A percentile compares a stretch with the other conserved stretches of the same genome.
Conservation (phyloP, 2,888 invertebrate genomes). For the Cephonodes hylas region DNA sequence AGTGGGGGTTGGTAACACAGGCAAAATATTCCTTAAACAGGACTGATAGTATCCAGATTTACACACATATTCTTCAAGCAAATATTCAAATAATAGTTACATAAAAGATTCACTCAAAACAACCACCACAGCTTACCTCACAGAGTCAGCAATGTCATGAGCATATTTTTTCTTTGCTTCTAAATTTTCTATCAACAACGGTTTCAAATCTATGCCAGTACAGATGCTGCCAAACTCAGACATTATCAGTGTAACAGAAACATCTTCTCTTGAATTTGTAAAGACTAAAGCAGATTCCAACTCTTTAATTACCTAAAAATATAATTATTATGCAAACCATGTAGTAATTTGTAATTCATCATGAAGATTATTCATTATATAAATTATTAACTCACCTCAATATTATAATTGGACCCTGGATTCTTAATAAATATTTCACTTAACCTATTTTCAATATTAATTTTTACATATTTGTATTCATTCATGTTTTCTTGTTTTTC, state of each 20-base stretch:
- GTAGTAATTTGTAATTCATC: too few relatives aligned
- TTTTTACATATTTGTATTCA: slow-evolving; percentile 52
- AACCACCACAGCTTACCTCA: slow-evolving; percentile 87
- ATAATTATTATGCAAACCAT: too few relatives aligned
- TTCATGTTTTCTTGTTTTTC: slow-evolving; percentile 15
- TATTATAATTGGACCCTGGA: slow-evolving; percentile 46
- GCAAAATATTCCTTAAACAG: too few relatives aligned
- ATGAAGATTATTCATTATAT: not conserved
- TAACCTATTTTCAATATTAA: slow-evolving; percentile 57
- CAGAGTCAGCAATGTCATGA: slow-evolving; percentile 84
- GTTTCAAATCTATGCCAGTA: slow-evolving; percentile 90
- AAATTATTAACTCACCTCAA: slow-evolving; percentile 50
- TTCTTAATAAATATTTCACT: slow-evolving; percentile 64
- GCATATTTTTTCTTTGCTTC: slow-evolving; percentile 84
- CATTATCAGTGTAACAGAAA: slow-evolving; percentile 86
- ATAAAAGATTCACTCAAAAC: too few relatives aligned
- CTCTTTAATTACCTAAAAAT: slow-evolving; percentile 86
- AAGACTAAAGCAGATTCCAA: slow-evolving; percentile 84
- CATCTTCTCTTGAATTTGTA: slow-evolving; percentile 57
- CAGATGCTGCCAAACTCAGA: slow-evolving; percentile 89
- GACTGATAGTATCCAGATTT: too few relatives aligned
- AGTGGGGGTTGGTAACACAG: too few relatives aligned
- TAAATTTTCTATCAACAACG: slow-evolving; percentile 81
- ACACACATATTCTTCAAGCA: too few relatives aligned
- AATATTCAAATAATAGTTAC: too few relatives aligned